Percentiles rank a stretch among this genome's conserved stretches.
phyloP scores from a whole-genome alignment of 2,797 vertebrate species.

The Sparidentex hasta region DNA sequence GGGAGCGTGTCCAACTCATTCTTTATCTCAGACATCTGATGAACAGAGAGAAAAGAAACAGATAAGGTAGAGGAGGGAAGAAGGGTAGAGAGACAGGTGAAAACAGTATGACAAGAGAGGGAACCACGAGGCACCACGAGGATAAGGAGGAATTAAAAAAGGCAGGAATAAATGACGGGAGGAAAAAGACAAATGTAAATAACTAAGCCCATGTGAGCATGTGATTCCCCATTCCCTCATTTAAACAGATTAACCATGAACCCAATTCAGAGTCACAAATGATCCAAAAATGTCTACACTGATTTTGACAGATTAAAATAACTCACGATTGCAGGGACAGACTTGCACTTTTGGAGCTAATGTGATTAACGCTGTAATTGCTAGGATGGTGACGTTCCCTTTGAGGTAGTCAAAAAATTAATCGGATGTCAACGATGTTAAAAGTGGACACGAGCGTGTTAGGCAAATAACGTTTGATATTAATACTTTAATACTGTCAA shows the following conservation, averaged over 20 bases:
- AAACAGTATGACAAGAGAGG: background rate
- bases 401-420: constrained; percentile 11
- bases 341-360: constrained; percentile 5
- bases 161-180: constrained; percentile 2
- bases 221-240: background rate
- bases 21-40: constrained; percentile 93
- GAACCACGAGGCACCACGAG: background rate
- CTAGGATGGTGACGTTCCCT: constrained; percentile 24
- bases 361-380: constrained; percentile 21
- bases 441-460: background rate
- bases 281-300: background rate
- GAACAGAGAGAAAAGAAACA: constrained; percentile 17
- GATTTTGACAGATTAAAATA: constrained; percentile 8
- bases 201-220: background rate
- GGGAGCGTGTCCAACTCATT: constrained; percentile 92
- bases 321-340: background rate
- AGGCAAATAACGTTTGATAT: background rate
- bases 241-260: background rate
- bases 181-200: background rate
- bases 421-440: constrained; percentile 6
- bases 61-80: constrained; percentile 1
- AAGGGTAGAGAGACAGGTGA: constrained; percentile 1
- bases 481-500: too few relatives aligned
- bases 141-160: constrained; percentile 21
- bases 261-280: background rate